Conservation (phyloP, 1,140 invertebrate genomes). For the Andrena cerasifolii region DNA sequence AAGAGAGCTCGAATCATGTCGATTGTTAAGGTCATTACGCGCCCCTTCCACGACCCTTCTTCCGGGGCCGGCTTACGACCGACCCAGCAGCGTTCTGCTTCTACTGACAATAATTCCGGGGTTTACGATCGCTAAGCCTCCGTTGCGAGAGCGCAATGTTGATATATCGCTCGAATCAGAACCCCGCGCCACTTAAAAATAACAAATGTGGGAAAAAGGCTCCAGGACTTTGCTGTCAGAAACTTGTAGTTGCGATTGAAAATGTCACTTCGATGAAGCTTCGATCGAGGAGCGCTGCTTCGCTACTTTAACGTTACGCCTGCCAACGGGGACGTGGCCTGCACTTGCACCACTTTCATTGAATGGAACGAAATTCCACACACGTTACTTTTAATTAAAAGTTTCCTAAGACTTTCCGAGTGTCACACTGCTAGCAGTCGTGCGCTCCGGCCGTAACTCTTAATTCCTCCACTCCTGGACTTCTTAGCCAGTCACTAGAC, state of each 20-base stretch:
- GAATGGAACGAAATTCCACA: neutral
- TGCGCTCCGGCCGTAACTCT: slow-evolving; percentile 7
- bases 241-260: neutral
- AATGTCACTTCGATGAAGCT: neutral
- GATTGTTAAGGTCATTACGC: slow-evolving; percentile 65
- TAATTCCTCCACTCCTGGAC: slow-evolving; percentile 8
- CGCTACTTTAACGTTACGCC: neutral
- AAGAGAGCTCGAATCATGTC: slow-evolving; percentile 57
- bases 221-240: too few species aligned
- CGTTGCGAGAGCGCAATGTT: neutral
- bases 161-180: slow-evolving; percentile 12
- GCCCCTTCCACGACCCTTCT: slow-evolving; percentile 49
- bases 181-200: neutral
- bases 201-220: too few species aligned
- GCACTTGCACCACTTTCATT: neutral
- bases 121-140: slow-evolving; percentile 25
- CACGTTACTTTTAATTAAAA: slow-evolving; percentile 40
- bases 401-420: slow-evolving; percentile 12
- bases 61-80: slow-evolving; percentile 50
- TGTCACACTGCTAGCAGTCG: neutral
- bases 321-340: neutral
- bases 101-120: slow-evolving; percentile 19
- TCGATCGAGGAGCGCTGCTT: neutral
- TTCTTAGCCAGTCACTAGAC: neutral
- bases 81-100: slow-evolving; percentile 12